Conservation (phyloP, 2,797 vertebrate genomes). For the Microctenopoma steveboyesi region DNA sequence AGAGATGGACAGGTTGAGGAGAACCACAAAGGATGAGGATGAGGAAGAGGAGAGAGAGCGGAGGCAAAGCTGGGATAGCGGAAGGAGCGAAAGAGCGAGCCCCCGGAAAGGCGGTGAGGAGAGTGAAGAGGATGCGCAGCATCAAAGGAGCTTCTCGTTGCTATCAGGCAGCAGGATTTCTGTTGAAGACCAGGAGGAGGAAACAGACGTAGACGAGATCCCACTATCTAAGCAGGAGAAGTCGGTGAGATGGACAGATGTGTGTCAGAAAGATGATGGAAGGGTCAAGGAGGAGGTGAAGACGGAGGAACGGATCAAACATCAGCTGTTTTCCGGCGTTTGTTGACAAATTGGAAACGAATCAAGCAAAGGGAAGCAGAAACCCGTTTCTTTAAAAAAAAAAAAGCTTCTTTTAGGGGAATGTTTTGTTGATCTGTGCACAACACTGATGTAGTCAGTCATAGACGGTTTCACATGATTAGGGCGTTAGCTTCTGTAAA, state of each 20-base stretch:
- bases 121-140: slow-evolving; percentile 34
- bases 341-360: slow-evolving; percentile 69
- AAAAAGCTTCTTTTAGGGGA: slow-evolving; percentile 17
- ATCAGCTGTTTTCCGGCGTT: slow-evolving; percentile 81
- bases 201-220: slow-evolving; percentile 61
- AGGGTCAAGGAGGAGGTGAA: slow-evolving; percentile 57
- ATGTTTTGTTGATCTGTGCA: slow-evolving; percentile 17
- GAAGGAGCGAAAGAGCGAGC: slow-evolving; percentile 42
- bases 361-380: slow-evolving; percentile 1
- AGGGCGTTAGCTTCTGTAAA: slow-evolving; percentile 18
- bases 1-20: slow-evolving; percentile 71
- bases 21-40: slow-evolving; percentile 33
- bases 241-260: slow-evolving; percentile 71
- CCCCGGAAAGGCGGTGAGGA: slow-evolving; percentile 50
- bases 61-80: slow-evolving; percentile 48
- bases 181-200: slow-evolving; percentile 63
- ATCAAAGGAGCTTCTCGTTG: slow-evolving; percentile 50
- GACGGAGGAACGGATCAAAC: slow-evolving; percentile 68
- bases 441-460: slow-evolving; percentile 25
- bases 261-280: slow-evolving; percentile 52
- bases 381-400: background rate
- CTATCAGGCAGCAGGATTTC: slow-evolving; percentile 49
- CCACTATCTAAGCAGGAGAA: slow-evolving; percentile 50
- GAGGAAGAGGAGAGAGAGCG: slow-evolving; percentile 51
- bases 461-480: slow-evolving; percentile 27